phyloP scores from a whole-genome alignment of 1,140 invertebrate genomes.

The Oedothorax gibbosus region DNA sequence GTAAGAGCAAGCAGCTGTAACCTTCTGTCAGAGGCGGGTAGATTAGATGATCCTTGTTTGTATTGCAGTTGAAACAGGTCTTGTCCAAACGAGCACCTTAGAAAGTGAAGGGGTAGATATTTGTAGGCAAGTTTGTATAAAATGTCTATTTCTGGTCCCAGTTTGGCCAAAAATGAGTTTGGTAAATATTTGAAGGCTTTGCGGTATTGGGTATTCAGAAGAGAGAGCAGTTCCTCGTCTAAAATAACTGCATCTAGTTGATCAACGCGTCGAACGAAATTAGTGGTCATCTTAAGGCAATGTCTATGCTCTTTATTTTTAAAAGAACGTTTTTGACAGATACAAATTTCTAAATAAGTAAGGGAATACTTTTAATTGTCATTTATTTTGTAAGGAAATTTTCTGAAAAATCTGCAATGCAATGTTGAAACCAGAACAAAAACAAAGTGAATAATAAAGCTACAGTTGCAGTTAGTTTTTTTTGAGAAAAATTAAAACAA shows the following conservation, averaged over 20 bases:
- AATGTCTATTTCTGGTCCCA: constrained; percentile 35
- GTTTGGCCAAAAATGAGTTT: constrained; percentile 2
- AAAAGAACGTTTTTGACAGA: neutral
- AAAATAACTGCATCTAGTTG: constrained; percentile 41
- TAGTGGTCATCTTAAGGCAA: neutral
- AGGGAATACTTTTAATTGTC: neutral
- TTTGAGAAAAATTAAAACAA: neutral
- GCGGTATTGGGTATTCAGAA: constrained; percentile 22
- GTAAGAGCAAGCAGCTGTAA: neutral
- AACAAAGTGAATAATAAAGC: neutral
- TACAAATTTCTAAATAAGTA: neutral
- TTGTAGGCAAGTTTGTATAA: constrained; percentile 37
- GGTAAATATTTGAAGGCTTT: constrained; percentile 40
- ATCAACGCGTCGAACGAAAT: constrained; percentile 41
- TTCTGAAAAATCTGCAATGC: neutral
- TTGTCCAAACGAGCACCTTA: constrained; percentile 24
- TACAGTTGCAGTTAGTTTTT: neutral
- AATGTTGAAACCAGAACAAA: neutral
- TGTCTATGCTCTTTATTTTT: neutral
- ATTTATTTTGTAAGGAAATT: neutral
- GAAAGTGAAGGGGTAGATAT: constrained; percentile 6
- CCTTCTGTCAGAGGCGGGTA: neutral
- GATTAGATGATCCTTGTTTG: neutral
- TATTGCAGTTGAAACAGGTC: constrained; percentile 41
- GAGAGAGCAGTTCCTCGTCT: constrained; percentile 18